Evolutionary conservation across 2,888 invertebrate species (phyloP).

Genomic region (Spodoptera littoralis): DNA sequence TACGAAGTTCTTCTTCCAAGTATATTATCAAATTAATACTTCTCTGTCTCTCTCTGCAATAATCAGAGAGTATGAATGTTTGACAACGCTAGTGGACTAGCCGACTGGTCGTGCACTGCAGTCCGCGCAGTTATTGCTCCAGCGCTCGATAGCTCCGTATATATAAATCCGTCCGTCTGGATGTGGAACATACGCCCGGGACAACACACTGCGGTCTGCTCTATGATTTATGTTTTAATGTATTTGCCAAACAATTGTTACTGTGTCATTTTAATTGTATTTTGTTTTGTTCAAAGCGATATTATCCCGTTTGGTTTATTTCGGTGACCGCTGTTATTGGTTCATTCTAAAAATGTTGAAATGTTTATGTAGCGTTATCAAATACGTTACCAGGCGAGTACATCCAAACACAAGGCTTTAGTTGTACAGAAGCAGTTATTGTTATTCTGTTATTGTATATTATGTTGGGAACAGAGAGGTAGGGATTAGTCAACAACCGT

Average conservation of each 20-base stretch:
- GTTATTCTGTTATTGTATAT: no score
- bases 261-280: constrained; percentile 9
- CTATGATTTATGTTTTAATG: constrained; percentile 29
- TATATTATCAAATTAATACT: no score
- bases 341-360: background rate
- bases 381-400: background rate
- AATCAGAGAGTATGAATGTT: no score
- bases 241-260: constrained; percentile 15
- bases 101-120: no score
- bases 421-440: no score
- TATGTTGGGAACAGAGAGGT: no score
- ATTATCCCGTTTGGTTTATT: constrained; percentile 7
- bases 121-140: no score
- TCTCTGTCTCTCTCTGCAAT: no score
- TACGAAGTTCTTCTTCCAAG: no score
- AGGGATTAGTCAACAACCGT: no score
- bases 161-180: constrained; percentile 8
- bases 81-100: no score
- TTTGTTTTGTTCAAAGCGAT: constrained; percentile 10
- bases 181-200: constrained; percentile 1
- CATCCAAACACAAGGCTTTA: background rate
- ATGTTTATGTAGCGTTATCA: background rate
- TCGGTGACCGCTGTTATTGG: constrained; percentile 6
- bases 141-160: no score
- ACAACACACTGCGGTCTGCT: constrained; percentile 1